Base-by-base conservation (phyloP, 1,140 invertebrate species). In the Calycopis cecrops region DNA sequence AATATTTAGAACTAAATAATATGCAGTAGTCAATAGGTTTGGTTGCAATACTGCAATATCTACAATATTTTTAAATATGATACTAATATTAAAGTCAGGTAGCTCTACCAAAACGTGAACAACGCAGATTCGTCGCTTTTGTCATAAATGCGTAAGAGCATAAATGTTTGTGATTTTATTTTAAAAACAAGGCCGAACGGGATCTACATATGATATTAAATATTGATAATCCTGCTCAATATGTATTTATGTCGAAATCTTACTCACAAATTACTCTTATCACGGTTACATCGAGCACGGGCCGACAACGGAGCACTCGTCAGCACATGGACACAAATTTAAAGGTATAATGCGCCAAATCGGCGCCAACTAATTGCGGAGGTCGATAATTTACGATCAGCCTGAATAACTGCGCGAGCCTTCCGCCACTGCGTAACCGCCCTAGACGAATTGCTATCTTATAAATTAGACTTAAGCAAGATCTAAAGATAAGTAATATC, bases 281-380 rank as follows among this genome's bases (percentile, higher is more conserved):
- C 40, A 16, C 14, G 14, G 40, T 16, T 44, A 44, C 40, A 44
- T 17, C n/a, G 40, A 44, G 14, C 16, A 14, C 38, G 38, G 6
- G 38, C 38, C n/a, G 14, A 14, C 40, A 16, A 44, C 40, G 9
- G 16, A 21, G 35, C 16, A n/a, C 33, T 12, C 9, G 52, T 40
- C 18, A 40, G 21, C 21, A 17, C 17, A 53, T 53, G 38, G 40
- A 53, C 37, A 53, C 37, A 44, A 44, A 53, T 42, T 28, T 53
- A 53, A 53, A 53, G 21, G 57, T 69, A 71, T 73, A 76, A 73
- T 75, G 68, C 76, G 80, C 74, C 79, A 78, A 86, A 83, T 81
- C 70, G 80, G 80, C 83, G 79, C 83, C 81, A 74, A 59, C 72
- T 86, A 84, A 84, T 84, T 82, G 83, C 80, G 76, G 70, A 82